Base-by-base conservation (phyloP, 2,113 vertebrate genomes). In the human (Homo sapiens) region DNA sequence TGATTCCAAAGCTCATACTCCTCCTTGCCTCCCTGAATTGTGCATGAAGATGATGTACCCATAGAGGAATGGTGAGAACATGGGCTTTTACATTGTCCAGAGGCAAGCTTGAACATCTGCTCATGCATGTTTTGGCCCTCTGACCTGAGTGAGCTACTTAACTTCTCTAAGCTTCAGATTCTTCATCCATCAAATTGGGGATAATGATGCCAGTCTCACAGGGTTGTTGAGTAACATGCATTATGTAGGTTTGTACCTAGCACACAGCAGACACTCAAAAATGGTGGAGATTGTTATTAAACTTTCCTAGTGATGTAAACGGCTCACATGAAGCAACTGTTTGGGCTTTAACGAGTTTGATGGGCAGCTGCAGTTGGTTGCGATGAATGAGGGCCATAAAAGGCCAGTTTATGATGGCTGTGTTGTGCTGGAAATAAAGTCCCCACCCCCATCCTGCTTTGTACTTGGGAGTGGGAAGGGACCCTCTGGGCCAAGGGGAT, bases 341-440 rank as follows among this genome's bases (percentile, higher is more conserved):
- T 98, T 97, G 95, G 94, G 89, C 96, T 98, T 98, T 97, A 98
- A 98, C 25, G 68, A 98, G 96, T 98, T 95, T 97, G 98, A 48
- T 98, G 98, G 97, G 98, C 98, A 99, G 98, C 98, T 98, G 97
- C 98, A 98, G 98, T 98, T 98, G 98, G 97, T 95, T 96, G 94
- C 97, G 98, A 98, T 98, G 98, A 99, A 98, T 98, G 97, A 98
- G 93, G 90, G 96, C 98, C 97, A 98, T 98, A 98, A 99, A 99
- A 98, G 98, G 97, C 95, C 96, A 98, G 97, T 98, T 98, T 98
- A 98, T 98, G 98, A 98, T 98, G 96, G 98, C 97, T 43, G 23
- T 98, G 95, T 98, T 98, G 98, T 98, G 96, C 98, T 99, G 98
- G 97, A 98, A 98, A 98, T 98, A 98, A 98, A 97, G 98, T 90